These are phyloP conservation scores for Agelastica alni DNA, from an alignment of 2,888 invertebrate species.

Conservation along the genomic window DNA sequence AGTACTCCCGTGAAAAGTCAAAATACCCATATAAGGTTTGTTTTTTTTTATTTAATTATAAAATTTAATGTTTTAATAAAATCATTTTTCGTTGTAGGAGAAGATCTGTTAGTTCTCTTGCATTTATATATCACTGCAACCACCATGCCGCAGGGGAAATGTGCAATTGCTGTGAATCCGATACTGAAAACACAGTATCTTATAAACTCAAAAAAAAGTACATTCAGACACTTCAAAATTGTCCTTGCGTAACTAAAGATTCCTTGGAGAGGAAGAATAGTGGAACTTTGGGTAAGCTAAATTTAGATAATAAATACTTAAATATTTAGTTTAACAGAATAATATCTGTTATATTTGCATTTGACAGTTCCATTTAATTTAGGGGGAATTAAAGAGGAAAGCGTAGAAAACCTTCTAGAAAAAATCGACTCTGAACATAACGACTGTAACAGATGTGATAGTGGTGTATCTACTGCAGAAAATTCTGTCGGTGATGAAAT, in stretches of 20 bases:
- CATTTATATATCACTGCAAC: constrained; percentile 58
- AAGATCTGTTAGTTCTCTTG: constrained; percentile 57
- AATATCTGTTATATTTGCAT: background rate
- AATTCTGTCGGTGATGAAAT: constrained; percentile 52
- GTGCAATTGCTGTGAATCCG: constrained; percentile 57
- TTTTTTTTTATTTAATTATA: background rate
- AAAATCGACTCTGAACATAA: constrained; percentile 60
- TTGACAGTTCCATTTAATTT: constrained; percentile 30
- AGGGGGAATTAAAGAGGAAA: constrained; percentile 58
- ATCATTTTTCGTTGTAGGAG: constrained; percentile 34
- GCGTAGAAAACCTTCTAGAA: constrained; percentile 55
- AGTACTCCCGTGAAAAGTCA: constrained; percentile 58
- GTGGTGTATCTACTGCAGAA: constrained; percentile 58
- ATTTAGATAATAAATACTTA: background rate
- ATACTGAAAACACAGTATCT: constrained; percentile 54
- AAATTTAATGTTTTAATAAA: too few relatives aligned
- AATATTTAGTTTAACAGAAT: background rate
- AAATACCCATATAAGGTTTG: constrained; percentile 49
- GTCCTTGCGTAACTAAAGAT: constrained; percentile 44
- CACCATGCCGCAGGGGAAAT: constrained; percentile 57
- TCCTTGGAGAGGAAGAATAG: constrained; percentile 54
- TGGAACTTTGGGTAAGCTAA: constrained; percentile 40
- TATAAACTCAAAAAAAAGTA: constrained; percentile 56
- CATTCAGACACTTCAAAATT: constrained; percentile 53
- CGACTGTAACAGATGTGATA: constrained; percentile 62